Conservation (phyloP, 1,140 invertebrate species). For the Delia radicum region DNA sequence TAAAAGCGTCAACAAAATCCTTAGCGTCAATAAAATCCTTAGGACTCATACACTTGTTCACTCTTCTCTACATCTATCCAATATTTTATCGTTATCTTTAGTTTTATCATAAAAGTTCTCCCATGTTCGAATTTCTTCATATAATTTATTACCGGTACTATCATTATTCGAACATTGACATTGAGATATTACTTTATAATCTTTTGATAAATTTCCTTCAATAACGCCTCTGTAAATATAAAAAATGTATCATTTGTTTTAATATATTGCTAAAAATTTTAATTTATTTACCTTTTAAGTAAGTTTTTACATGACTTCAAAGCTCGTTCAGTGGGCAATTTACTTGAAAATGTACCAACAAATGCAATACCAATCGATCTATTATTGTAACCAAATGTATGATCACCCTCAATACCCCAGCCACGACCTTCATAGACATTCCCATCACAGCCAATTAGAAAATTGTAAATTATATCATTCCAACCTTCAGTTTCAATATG, state of each 20-base stretch:
- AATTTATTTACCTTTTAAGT: slow-evolving; percentile 35
- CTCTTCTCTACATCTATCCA: too few relatives aligned
- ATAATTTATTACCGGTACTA: slow-evolving; percentile 29
- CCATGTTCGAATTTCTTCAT: slow-evolving; percentile 32
- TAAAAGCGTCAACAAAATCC: too few relatives aligned
- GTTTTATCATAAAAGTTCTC: slow-evolving; percentile 26
- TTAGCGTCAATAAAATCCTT: too few relatives aligned
- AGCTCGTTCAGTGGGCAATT: slow-evolving; percentile 45
- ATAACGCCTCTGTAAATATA: slow-evolving; percentile 48
- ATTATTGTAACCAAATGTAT: slow-evolving; percentile 66
- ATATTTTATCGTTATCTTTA: too few relatives aligned
- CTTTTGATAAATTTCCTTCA: slow-evolving; percentile 52
- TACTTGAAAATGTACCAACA: slow-evolving; percentile 62
- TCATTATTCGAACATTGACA: slow-evolving; percentile 32
- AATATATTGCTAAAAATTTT: neutral
- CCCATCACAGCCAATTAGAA: slow-evolving; percentile 68
- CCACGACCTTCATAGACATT: slow-evolving; percentile 66
- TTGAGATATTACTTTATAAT: slow-evolving; percentile 60
- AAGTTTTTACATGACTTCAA: slow-evolving; percentile 52
- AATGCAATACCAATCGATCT: slow-evolving; percentile 66
- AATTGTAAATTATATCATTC: slow-evolving; percentile 66
- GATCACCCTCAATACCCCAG: slow-evolving; percentile 67
- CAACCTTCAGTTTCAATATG: slow-evolving; percentile 61
- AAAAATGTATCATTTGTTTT: slow-evolving; percentile 2
- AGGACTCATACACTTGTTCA: neutral